A percentile compares a stretch with the other conserved stretches of the same genome.
Evolutionary conservation across 2,797 vertebrate genomes (phyloP).

Genomic region (Natrix natrix): DNA sequence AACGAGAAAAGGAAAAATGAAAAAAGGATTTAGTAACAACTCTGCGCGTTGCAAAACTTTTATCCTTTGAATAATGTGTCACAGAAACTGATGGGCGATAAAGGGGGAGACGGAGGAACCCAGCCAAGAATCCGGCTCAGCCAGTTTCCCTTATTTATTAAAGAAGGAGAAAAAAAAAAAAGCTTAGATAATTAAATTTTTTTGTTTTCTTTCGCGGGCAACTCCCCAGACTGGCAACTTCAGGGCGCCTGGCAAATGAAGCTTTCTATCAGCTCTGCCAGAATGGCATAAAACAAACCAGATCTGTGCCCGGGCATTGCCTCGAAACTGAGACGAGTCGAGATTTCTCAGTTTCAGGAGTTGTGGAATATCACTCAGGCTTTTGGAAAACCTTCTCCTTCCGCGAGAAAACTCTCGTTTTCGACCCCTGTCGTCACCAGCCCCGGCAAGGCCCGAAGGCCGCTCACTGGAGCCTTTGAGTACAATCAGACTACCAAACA

Average conservation of each 20-base stretch:
- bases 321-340: constrained; percentile 30
- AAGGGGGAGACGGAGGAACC: constrained; percentile 66
- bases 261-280: constrained; percentile 66
- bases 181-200: constrained; percentile 82
- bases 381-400: neutral
- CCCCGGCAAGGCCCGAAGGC: neutral
- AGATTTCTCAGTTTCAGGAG: constrained; percentile 36
- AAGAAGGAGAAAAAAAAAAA: constrained; percentile 61
- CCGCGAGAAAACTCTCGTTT: neutral
- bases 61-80: constrained; percentile 69
- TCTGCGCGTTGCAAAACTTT: constrained; percentile 65
- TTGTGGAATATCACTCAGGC: constrained; percentile 22
- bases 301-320: constrained; percentile 17
- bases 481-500: neutral
- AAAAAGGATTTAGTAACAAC: constrained; percentile 51
- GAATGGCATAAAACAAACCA: constrained; percentile 37
- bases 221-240: constrained; percentile 76
- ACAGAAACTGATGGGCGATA: constrained; percentile 68
- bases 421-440: neutral
- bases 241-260: constrained; percentile 74
- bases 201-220: constrained; percentile 77
- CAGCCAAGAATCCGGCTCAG: constrained; percentile 77
- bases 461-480: too few species aligned
- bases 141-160: constrained; percentile 83
- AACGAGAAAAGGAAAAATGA: neutral